Evolutionary conservation across 1,140 invertebrate species (phyloP), one percentile per base, ranked within the genome.

Genomic region (Cataglyphis hispanica): DNA sequence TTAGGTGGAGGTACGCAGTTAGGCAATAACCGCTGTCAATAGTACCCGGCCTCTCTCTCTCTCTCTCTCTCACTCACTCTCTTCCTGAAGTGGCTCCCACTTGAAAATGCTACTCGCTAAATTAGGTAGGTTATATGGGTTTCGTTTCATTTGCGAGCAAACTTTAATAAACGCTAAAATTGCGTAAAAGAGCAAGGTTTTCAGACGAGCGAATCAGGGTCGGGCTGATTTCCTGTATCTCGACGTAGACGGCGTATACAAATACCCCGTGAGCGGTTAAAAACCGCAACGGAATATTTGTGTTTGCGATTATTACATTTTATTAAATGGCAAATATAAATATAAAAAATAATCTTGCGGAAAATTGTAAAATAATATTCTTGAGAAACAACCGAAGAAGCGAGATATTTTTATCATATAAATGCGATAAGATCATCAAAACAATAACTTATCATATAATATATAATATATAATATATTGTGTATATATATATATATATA

Each of bases 81-180:
- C 50, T 31, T 31, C 84, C 88, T 92, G 85, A 88, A 89, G 87
- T 89, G 89, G 92, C 87, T 91, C 91, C 92, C 93, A 95, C 94
- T 95, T 93, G 93, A 95, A 95, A 95, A 94, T 93, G 93, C 95
- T 95, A 95, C 95, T 95, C 94, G 94, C 95, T 95, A 95, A 95
- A 95, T 95, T 95, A 95, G 95, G 95, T 95, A 94, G 95, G 95
- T 95, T 95, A 95, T 95, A 95, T 95, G 94, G 95, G 94, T 93
- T 95, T 95, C 95, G 94, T 95, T 95, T 95, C 95, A 95, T 95
- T 95, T 94, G 95, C 95, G 94, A 95, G 95, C 95, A 95, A 95
- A 95, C 95, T 95, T 95, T 95, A 95, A 95, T 95, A 95, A 95
- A 94, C 94, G 94, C 93, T 94, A 93, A 95, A 95, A 95, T 95